Percentiles rank a stretch among this genome's conserved stretches.
Conservation (phyloP, 2,888 invertebrate genomes). For the Orthonevra nobilis region DNA sequence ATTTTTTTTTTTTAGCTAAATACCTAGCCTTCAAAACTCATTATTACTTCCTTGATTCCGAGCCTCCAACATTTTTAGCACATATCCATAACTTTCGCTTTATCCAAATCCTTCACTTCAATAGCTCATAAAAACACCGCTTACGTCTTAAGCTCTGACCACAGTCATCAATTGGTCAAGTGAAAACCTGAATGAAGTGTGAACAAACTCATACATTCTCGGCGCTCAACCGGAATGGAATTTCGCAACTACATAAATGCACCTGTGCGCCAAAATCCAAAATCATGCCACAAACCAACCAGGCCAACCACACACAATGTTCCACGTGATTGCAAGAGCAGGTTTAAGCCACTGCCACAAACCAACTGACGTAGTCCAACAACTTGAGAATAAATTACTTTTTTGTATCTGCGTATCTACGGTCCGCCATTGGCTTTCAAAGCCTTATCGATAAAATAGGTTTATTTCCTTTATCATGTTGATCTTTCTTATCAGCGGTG, state of each 20-base stretch:
- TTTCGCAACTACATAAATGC: conserved; percentile 41
- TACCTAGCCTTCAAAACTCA: too few relatives aligned
- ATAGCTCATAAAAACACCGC: too few relatives aligned
- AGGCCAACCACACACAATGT: conserved; percentile 11
- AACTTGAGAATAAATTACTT: not conserved
- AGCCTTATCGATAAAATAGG: conserved; percentile 23
- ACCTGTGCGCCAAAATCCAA: conserved; percentile 56
- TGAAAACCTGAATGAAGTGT: conserved; percentile 33
- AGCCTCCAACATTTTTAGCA: too few relatives aligned
- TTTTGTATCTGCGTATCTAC: not conserved
- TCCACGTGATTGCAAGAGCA: conserved; percentile 55
- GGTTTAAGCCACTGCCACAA: conserved; percentile 7
- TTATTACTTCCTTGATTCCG: too few relatives aligned
- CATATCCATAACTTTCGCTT: not conserved
- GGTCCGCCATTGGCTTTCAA: too few relatives aligned
- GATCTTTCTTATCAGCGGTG: conserved; percentile 20
- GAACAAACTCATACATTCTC: conserved; percentile 20
- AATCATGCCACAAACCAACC: not conserved
- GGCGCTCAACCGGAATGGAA: conserved; percentile 57
- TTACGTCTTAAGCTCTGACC: not conserved
- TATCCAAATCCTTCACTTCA: not conserved
- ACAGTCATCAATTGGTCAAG: conserved; percentile 50
- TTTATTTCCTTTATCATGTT: conserved; percentile 3
- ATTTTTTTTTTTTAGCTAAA: too few relatives aligned
- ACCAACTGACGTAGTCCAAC: too few relatives aligned